phyloP scores from a whole-genome alignment of 2,888 invertebrate genomes.

The Tolmerus cingulatus region DNA sequence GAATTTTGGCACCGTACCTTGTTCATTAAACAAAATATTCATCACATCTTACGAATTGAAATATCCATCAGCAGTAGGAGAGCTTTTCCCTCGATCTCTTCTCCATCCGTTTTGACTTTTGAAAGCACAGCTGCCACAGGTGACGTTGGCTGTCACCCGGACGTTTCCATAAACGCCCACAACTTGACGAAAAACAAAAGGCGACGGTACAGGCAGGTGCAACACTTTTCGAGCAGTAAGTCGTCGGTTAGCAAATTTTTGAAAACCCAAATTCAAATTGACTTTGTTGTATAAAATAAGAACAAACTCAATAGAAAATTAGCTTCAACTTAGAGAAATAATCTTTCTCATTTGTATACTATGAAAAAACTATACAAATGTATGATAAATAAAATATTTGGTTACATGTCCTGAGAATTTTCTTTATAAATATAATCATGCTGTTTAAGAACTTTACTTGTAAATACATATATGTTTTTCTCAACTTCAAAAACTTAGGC shows the following conservation, averaged over 20 bases:
- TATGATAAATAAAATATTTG: no score
- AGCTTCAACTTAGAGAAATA: no score
- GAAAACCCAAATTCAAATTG: no score
- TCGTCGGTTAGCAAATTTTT: neutral
- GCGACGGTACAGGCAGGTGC: neutral
- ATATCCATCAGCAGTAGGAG: conserved; percentile 51
- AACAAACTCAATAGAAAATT: no score
- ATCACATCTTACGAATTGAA: conserved; percentile 55
- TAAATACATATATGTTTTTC: no score
- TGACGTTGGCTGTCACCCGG: conserved; percentile 1
- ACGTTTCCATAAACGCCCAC: neutral
- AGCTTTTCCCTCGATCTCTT: conserved; percentile 47
- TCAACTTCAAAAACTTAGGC: no score
- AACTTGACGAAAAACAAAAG: neutral
- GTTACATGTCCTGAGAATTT: no score
- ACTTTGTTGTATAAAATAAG: no score
- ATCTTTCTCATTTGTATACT: no score
- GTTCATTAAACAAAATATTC: conserved; percentile 53
- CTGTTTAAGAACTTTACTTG: no score
- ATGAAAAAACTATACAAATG: no score
- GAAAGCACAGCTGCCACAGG: conserved; percentile 37
- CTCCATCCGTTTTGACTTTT: conserved; percentile 35
- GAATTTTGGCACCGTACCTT: conserved; percentile 50
- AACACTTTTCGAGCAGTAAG: neutral
- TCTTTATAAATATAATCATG: no score